Base-by-base conservation (phyloP, 1,140 invertebrate genomes). In the Leptinotarsa undecemlineata region DNA sequence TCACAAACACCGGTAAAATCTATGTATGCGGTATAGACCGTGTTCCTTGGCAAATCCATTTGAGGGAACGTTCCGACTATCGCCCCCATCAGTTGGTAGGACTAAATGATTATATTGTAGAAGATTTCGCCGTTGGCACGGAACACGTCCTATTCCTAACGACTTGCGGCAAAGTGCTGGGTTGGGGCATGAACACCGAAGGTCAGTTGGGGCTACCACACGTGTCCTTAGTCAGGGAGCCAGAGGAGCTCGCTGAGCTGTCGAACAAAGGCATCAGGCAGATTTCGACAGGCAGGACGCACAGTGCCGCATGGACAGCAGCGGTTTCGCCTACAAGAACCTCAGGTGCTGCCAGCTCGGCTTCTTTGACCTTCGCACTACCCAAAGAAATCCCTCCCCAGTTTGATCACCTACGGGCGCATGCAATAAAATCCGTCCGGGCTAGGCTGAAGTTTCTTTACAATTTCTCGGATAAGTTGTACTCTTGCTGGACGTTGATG, bases 141-240 rank as follows among this genome's bases (percentile, higher is more conserved):
- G 91, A 92, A 77, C 90, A 91, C 82, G 88, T 88, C 1, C 78
- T 92, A n/a, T 89, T 88, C 8, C 82, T 92, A n/a, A 89, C 87
- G 17, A 83, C 83, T 48, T 83, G 84, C 68, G 90, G 90, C 47
- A 88, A 91, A 79, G 90, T 92, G 1, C 90, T 87, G 82, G 90
- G 87, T 3, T 92, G 91, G 91, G 91, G 91, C 13, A 88, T 87
- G 81, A 92, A 92, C 81, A 85, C 85, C 72, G 90, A 91, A 79
- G 89, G 89, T 14, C 90, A 92, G 77, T 85, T 91, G 4, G 91
- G 90, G 2, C 80, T 91, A 1, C 88, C 89, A 0, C 89, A 90
- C 79, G 86, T 87, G 21, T 87, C 87, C 19, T 71, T 85, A 14
- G 85, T 91, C 0, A 82, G 88, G 74, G 89, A 90, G 78, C 90